Evolutionary conservation across 1,140 invertebrate genomes (phyloP).

Genomic region (Batillaria attramentaria): DNA sequence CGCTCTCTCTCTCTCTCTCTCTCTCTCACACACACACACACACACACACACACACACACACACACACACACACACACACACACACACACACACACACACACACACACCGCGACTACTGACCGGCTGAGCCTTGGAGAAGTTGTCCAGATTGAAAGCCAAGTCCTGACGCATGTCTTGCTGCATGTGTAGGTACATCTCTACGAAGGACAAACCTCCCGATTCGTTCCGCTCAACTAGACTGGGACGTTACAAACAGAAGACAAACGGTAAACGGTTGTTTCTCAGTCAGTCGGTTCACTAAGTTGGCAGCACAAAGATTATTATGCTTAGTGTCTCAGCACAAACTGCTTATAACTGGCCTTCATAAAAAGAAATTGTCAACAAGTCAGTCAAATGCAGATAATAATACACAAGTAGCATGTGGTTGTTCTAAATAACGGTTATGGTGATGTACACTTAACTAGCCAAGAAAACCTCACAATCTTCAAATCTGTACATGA

Average conservation of each 20-base stretch:
- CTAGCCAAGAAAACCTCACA: too few species aligned
- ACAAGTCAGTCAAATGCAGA: neutral
- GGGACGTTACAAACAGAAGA: neutral
- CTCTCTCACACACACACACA: conserved; percentile 6
- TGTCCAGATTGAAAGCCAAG: conserved; percentile 51
- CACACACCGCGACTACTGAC: conserved; percentile 25
- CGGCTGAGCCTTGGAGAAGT: conserved; percentile 46
- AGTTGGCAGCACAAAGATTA: conserved; percentile 12
- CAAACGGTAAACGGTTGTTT: neutral
- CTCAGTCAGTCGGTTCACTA: too few species aligned
- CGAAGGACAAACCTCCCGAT: conserved; percentile 49
- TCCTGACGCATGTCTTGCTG: conserved; percentile 49
- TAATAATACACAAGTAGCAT: neutral
- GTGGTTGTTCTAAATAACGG: too few species aligned
- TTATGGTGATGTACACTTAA: too few species aligned
- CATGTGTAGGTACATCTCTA: conserved; percentile 58
- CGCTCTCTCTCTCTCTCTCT: neutral
- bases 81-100: conserved; percentile 5
- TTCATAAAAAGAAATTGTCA: neutral
- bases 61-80: neutral
- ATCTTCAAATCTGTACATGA: too few species aligned
- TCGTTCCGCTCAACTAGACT: conserved; percentile 46
- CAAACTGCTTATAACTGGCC: neutral
- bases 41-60: conserved; percentile 18
- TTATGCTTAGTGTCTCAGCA: neutral